Base-by-base conservation (phyloP, 2,113 vertebrate species). In the Prietella phreatophila region DNA sequence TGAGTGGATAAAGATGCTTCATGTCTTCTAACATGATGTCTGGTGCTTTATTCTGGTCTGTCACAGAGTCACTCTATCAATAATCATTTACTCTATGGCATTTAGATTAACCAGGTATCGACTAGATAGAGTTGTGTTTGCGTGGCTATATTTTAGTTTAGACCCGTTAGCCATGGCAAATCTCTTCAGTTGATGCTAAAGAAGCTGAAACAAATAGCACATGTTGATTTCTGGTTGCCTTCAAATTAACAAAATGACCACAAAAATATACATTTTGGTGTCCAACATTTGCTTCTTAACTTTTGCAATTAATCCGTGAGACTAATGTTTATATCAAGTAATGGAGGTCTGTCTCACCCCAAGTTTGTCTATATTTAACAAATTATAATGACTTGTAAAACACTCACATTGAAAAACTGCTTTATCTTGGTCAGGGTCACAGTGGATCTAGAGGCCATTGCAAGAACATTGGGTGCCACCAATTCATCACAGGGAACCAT, bases 1-100 rank as follows among this genome's bases (percentile, higher is more conserved):
- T 22, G 56, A 85, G 69, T 65, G 83, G 60, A 75, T 60, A 85
- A 58, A 10, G 19, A 78, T 47, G 82, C 30, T 56, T 58, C 30
- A 82, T 39, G 8, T 20, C 76, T 56, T 56, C 15, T 19, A 55
- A 56, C 50, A 56, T 55, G 13, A 55, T 10, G 76, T 15, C 75
- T 78, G 75, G 25, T 55, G 27, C 50, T 30, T 80, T 80, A 80
- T 56, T 30, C 17, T 47, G 50, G n/a, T 55, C 6, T 55, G 76
- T 55, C 50, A 55, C 15, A 53, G 13, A 55, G 76, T 55, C 76
- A 33, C 47, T 39, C 60, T 47, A 63, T 63, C 60, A n/a, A 65
- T 61, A 63, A 65, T 63, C 58, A 83, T 83, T 83, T 39, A 42
- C 22, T 83, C 20, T 36, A 42, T 61, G 76, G 47, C 25, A 79